Base-by-base conservation (phyloP, 1,140 invertebrate genomes). In the Chionoecetes opilio region DNA sequence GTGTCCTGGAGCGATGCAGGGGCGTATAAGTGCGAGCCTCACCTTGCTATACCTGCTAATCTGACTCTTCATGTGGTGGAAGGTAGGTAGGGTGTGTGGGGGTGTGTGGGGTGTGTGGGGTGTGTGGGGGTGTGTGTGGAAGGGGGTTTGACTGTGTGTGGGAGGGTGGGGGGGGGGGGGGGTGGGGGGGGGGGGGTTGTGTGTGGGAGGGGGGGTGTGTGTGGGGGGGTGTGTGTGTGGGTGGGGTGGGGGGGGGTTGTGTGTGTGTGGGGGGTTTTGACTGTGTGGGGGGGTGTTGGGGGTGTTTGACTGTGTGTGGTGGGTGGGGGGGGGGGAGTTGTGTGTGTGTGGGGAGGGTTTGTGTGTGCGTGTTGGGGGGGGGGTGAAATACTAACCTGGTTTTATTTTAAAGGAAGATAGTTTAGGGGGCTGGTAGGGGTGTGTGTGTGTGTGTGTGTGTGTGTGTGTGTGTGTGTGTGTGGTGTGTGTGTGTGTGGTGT, bases 1-100 rank as follows among this genome's bases (percentile, higher is more conserved):
- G 92, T 93, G 8, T 85, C 82, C 37, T 93, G 92, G 92, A 31
- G 6, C 11, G 92, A 93, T 26, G 92, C 92, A 0, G 92, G 92
- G 8, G 11, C 17, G 0, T 93, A 93, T 38, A 29, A 29, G 2
- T 93, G 92, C 29, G 92, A 93, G 14, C 92, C 92, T 0, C 31
- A 93, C 29, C 46, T 82, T 2, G 92, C 92, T 17, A 9, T 21
- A 5, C 26, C 92, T 0, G 92, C 92, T 8, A 93, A 93, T 26
- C 34, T 93, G 0, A 93, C 92, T 0, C 41, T 93, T 8, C 92
- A 93, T 31, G 82, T 93, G 31, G 26, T 93, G 84, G 92, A 82
- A 38, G 92, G 92, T 93, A n/a, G 53, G 63, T n/a, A 46, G 9
- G 2, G 35, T 86, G 32, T 86, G 6, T 31, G 3, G 6, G 35